Evolutionary conservation across 2,797 vertebrate genomes (phyloP).

Genomic region (Lepilemur ruficaudatus): DNA sequence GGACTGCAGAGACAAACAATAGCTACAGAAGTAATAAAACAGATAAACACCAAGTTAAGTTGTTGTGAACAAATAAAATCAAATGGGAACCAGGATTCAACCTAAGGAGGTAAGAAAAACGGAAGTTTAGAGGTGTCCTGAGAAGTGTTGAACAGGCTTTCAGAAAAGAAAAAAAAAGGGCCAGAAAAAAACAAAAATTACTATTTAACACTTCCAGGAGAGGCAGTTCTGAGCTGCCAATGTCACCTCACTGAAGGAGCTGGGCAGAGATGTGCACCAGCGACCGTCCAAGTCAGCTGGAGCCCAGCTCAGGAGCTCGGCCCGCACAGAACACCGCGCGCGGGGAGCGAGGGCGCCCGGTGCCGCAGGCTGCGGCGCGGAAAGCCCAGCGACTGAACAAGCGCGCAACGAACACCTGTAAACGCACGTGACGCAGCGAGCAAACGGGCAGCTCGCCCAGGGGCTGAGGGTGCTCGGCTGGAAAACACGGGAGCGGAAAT

Average conservation of each 20-base stretch:
- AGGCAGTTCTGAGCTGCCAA: not conserved
- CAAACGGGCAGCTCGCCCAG: not conserved
- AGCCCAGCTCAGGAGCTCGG: fast-evolving
- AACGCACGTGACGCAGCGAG: not conserved
- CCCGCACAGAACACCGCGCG: no score
- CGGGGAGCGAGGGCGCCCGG: not conserved
- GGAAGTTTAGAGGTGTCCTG: not conserved
- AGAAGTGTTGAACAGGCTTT: not conserved
- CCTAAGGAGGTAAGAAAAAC: not conserved
- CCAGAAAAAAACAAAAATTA: not conserved
- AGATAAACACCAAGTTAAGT: not conserved
- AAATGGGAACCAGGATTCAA: not conserved
- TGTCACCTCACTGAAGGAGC: not conserved
- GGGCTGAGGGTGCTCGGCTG: not conserved
- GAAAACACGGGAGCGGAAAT: no score
- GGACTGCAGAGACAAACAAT: no score
- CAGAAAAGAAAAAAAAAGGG: not conserved
- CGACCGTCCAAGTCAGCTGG: no score
- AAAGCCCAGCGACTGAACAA: not conserved
- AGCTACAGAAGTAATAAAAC: not conserved
- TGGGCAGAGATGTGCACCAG: not conserved
- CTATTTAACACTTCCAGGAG: fast-evolving
- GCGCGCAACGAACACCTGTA: not conserved
- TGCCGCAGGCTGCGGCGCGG: no score
- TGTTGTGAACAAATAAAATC: not conserved